Evolutionary conservation across 2,113 vertebrate species (phyloP).

Genomic region (Scomber japonicus): DNA sequence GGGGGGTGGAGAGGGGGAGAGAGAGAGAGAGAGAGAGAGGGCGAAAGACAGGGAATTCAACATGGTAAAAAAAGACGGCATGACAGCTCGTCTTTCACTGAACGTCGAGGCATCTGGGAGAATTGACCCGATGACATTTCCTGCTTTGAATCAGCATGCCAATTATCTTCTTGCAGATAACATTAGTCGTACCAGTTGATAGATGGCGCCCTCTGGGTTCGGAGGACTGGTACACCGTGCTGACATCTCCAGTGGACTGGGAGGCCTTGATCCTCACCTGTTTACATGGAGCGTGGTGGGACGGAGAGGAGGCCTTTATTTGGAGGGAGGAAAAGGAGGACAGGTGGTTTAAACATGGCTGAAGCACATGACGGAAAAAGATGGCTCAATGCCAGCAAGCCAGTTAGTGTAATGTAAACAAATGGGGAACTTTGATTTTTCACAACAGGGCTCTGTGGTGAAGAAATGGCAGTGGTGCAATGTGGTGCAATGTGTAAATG

Average conservation of each 20-base stretch:
- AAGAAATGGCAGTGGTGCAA: slow-evolving; percentile 53
- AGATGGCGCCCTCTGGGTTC: slow-evolving; percentile 94
- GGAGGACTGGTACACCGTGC: slow-evolving; percentile 88
- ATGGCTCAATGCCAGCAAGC: not conserved
- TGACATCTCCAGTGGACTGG: slow-evolving; percentile 94
- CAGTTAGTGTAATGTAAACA: not conserved
- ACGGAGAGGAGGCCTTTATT: slow-evolving; percentile 82
- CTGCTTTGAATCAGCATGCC: not conserved
- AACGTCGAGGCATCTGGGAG: not conserved
- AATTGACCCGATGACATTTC: not conserved
- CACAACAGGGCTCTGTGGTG: slow-evolving; percentile 27
- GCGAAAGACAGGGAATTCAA: slow-evolving; percentile 23
- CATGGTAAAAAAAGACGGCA: no score
- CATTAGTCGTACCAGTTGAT: slow-evolving; percentile 83
- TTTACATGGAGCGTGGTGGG: slow-evolving; percentile 88
- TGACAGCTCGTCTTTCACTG: not conserved
- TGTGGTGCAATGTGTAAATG: not conserved
- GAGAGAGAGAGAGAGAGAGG: slow-evolving; percentile 13
- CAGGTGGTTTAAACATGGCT: slow-evolving; percentile 12
- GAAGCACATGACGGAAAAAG: not conserved
- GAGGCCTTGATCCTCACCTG: slow-evolving; percentile 97
- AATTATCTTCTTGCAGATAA: not conserved
- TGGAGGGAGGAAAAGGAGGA: not conserved
- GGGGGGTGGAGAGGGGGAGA: slow-evolving; percentile 20
- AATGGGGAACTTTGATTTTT: slow-evolving; percentile 58